These are phyloP conservation scores for Zygogramma bicolorata DNA, from an alignment of 2,888 invertebrate genomes.

Conservation along the genomic window DNA sequence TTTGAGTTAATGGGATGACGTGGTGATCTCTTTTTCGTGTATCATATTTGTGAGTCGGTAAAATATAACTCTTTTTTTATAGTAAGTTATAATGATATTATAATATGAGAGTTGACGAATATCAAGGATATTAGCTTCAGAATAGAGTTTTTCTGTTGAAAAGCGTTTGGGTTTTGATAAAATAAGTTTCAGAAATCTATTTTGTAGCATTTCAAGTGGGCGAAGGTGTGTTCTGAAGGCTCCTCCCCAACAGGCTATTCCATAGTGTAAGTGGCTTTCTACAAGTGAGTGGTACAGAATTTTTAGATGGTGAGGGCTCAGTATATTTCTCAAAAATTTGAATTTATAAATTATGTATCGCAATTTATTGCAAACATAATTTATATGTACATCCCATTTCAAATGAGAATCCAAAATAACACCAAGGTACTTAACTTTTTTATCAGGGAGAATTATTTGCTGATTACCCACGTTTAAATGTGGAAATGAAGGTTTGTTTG, in stretches of 20 bases:
- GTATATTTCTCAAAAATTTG: slow-evolving; percentile 7
- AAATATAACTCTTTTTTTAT: too few relatives aligned
- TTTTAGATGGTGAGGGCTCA: slow-evolving; percentile 3
- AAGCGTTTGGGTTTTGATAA: too few relatives aligned
- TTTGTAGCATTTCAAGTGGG: slow-evolving; percentile 6
- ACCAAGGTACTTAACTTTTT: slow-evolving; percentile 8
- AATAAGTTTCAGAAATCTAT: slow-evolving; percentile 18
- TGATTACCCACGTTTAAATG: not conserved
- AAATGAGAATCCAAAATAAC: slow-evolving; percentile 10
- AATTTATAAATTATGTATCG: slow-evolving; percentile 12
- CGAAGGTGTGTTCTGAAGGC: not conserved
- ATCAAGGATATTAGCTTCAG: too few relatives aligned
- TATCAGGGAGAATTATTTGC: too few relatives aligned
- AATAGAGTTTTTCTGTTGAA: too few relatives aligned
- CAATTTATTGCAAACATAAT: not conserved
- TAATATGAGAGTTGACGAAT: too few relatives aligned
- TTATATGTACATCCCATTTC: slow-evolving; percentile 17
- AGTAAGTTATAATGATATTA: too few relatives aligned
- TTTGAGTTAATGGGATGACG: too few relatives aligned
- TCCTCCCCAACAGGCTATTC: slow-evolving; percentile 21
- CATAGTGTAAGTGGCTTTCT: slow-evolving; percentile 23
- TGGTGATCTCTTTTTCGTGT: too few relatives aligned
- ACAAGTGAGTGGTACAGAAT: slow-evolving; percentile 21
- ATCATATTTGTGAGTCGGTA: too few relatives aligned
- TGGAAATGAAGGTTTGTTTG: not conserved